Evolutionary conservation across 1,140 invertebrate genomes (phyloP).

Genomic region (Bombus soroeensis): DNA sequence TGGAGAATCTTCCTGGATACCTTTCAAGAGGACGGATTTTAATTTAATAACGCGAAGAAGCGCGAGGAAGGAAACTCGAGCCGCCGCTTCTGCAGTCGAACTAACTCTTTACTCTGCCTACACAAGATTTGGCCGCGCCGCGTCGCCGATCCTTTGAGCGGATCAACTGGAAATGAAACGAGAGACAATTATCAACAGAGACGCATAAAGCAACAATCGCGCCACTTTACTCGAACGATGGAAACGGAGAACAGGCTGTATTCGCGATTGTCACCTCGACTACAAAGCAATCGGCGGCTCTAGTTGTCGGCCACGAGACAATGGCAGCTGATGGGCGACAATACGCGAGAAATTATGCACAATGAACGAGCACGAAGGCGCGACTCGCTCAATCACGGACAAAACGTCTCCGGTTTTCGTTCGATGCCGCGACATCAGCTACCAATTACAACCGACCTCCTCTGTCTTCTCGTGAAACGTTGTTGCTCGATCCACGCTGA

Average conservation of each 20-base stretch:
- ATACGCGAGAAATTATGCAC: constrained; percentile 60
- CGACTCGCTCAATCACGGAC: constrained; percentile 37
- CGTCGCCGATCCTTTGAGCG: background rate
- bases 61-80: background rate
- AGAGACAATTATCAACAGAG: constrained; percentile 29
- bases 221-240: constrained; percentile 10
- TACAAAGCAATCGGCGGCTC: constrained; percentile 15
- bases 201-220: background rate
- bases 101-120: background rate
- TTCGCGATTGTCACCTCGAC: constrained; percentile 22
- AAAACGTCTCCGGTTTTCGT: constrained; percentile 57
- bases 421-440: constrained; percentile 40
- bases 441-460: constrained; percentile 45
- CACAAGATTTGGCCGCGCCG: background rate
- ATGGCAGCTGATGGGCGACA: constrained; percentile 43
- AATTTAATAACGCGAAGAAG: constrained; percentile 3
- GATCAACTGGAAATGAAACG: background rate
- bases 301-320: constrained; percentile 31
- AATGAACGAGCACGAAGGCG: constrained; percentile 43
- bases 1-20: background rate
- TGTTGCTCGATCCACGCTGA: constrained; percentile 6
- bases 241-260: background rate
- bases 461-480: background rate
- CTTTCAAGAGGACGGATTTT: background rate
- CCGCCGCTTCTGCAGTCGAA: background rate